Percentiles rank a stretch among this genome's conserved stretches.
phyloP scores from a whole-genome alignment of 2,888 invertebrate genomes.

The Myathropa florea region DNA sequence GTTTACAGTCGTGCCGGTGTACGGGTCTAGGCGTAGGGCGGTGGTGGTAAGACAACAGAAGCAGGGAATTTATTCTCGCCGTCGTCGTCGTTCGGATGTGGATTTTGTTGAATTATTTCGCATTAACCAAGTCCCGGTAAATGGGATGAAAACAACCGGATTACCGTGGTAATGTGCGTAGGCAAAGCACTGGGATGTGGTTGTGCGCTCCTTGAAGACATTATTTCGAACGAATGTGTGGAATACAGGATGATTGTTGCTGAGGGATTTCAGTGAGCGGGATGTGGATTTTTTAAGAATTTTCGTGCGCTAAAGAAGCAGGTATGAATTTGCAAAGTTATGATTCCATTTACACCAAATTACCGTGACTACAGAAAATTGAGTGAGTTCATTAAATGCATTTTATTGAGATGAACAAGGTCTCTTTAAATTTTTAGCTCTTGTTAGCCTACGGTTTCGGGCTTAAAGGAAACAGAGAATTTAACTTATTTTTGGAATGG shows the following conservation, averaged over 20 bases:
- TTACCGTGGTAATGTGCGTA: constrained; percentile 6
- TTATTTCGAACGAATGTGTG: neutral
- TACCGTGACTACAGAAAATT: neutral
- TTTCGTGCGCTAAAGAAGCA: neutral
- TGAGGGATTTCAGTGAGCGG: neutral
- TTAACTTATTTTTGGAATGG: no score
- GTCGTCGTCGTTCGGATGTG: neutral
- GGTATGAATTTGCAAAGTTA: neutral
- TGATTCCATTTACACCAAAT: neutral
- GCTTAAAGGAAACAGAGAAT: no score
- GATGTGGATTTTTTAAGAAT: neutral
- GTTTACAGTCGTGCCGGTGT: neutral
- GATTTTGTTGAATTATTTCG: constrained; percentile 8
- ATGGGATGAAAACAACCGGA: constrained; percentile 13
- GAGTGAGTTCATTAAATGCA: neutral
- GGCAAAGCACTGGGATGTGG: neutral
- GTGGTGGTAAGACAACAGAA: neutral
- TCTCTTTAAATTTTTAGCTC: no score
- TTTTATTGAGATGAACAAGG: no score
- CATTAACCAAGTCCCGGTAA: neutral
- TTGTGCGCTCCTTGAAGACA: neutral
- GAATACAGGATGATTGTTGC: neutral
- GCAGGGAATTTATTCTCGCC: no score
- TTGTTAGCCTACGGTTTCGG: no score
- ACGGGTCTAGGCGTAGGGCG: neutral